Evolutionary conservation across 1,140 invertebrate genomes (phyloP), one percentile per base, ranked within the genome.

Genomic region (Habropoda laboriosa): DNA sequence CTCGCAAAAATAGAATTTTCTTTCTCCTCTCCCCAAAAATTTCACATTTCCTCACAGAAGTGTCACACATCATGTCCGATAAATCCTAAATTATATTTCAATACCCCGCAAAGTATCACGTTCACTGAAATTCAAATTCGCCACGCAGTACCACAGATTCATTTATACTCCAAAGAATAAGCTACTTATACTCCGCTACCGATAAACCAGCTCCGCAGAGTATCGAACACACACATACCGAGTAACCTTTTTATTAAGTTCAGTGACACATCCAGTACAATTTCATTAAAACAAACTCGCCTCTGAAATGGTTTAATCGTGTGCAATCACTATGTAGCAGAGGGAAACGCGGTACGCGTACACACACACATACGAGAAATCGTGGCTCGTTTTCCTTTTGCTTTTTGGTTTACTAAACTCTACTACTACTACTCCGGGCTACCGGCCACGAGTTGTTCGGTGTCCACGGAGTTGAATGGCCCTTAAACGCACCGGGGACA

Each of bases 281-380:
- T 66, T 30, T 57, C 58, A 47, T 74, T 61, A 63, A 32, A 57
- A 57, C 27, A 42, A n/a, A 63, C 60, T 63, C 38, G n/a, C 10
- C 24, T 13, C 13, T 24, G 32, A 40, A 63, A 63, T 27, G 60
- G 38, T 63, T 63, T 63, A 63, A 63, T 63, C 24, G 60, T 10
- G 60, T 35, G 16, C 60, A 27, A 63, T 38, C 60, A 18, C n/a
- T 40, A 0, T 5, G 24, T 27, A 10, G 24, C 13, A 35, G n/a
- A n/a, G n/a, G n/a, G n/a, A n/a, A n/a, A n/a, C n/a, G n/a, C 7
- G 7, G 8, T 24, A n/a, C 21, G n/a, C n/a, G n/a, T n/a, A 61
- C 2, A 18, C 1, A 42, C 16, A 45, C 10, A 6, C 5, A 30
- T 10, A 30, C 27, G 61, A 27, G 40, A 21, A 45, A 45, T 45